Evolutionary conservation across 2,113 vertebrate genomes (phyloP).

Genomic region (Mirza zaza): DNA sequence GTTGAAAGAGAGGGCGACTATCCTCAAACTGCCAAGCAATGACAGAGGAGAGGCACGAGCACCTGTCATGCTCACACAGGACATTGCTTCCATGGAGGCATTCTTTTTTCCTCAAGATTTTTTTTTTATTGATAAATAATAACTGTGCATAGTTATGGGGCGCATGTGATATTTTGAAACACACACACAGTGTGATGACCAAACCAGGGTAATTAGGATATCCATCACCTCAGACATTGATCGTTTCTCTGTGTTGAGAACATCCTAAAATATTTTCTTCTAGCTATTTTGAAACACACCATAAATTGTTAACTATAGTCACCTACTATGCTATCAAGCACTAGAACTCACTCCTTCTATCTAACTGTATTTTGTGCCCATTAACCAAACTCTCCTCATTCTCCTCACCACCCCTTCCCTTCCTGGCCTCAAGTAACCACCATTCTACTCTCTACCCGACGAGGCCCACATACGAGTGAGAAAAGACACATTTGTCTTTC

Average conservation of each 20-base stretch:
- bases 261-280: too few relatives aligned
- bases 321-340: background rate
- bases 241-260: too few relatives aligned
- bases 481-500: background rate
- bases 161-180: background rate
- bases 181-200: background rate
- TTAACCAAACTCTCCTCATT: background rate
- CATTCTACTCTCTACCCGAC: background rate
- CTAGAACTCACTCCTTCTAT: background rate
- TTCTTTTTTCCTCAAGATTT: background rate
- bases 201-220: background rate
- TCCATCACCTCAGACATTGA: too few relatives aligned
- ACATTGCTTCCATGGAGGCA: background rate
- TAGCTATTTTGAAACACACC: background rate
- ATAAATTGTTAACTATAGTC: background rate
- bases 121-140: background rate
- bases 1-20: background rate
- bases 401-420: background rate
- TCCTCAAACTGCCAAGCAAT: background rate
- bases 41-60: background rate
- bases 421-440: background rate
- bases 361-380: background rate
- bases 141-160: background rate
- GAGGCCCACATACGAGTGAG: background rate
- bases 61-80: rapidly evolving